phyloP scores from a whole-genome alignment of 2,888 invertebrate genomes.

The Cerceris ruficornis region DNA sequence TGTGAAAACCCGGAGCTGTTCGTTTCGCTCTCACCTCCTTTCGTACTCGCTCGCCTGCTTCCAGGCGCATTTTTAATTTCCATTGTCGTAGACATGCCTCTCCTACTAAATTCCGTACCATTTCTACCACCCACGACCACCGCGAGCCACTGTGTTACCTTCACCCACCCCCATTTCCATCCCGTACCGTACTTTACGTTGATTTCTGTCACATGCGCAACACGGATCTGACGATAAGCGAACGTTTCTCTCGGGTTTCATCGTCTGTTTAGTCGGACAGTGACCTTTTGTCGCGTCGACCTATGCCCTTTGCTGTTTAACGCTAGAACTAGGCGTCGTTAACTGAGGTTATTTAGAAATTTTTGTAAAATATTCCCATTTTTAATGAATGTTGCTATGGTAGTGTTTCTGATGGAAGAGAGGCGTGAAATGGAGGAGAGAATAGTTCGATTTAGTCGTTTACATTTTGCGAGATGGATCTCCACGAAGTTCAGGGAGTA shows the following conservation, averaged over 20 bases:
- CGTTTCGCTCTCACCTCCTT: slow-evolving; percentile 71
- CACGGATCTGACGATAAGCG: slow-evolving; percentile 26
- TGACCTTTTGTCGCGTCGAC: no score
- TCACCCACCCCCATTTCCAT: slow-evolving; percentile 7
- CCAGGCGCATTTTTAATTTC: slow-evolving; percentile 74
- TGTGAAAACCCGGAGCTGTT: slow-evolving; percentile 64
- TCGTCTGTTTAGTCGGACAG: neutral
- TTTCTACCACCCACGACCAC: slow-evolving; percentile 44
- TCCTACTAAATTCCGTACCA: slow-evolving; percentile 40
- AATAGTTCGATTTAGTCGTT: no score
- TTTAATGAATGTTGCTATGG: no score
- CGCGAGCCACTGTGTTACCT: slow-evolving; percentile 21
- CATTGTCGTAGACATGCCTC: slow-evolving; percentile 63
- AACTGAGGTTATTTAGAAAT: no score
- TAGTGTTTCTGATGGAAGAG: no score
- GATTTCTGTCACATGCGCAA: slow-evolving; percentile 43
- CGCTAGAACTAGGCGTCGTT: no score
- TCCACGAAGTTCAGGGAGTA: no score
- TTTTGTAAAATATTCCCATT: no score
- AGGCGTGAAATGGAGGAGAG: no score
- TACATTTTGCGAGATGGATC: no score
- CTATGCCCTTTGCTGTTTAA: no score
- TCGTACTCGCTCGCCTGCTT: slow-evolving; percentile 60
- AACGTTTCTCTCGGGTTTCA: neutral
- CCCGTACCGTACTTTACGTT: slow-evolving; percentile 10